Percentiles rank a stretch among this genome's conserved stretches.
phyloP scores from a whole-genome alignment of 1,140 invertebrate genomes.

The Augochlora pura region DNA sequence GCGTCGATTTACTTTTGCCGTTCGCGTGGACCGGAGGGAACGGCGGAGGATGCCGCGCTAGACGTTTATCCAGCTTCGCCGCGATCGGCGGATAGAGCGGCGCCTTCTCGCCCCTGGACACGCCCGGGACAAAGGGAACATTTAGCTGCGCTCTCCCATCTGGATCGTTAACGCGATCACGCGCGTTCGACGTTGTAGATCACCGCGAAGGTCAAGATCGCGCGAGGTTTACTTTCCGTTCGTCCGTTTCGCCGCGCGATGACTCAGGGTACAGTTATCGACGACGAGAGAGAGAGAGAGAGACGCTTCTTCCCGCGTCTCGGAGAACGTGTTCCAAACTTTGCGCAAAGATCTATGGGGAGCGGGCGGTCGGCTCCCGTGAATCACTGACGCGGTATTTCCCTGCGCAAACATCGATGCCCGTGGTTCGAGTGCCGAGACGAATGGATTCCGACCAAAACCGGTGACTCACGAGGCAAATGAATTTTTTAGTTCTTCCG shows the following conservation, averaged over 20 bases:
- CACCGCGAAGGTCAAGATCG: conserved; percentile 23
- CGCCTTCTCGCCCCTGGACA: neutral
- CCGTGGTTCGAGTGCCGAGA: neutral
- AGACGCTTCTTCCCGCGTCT: neutral
- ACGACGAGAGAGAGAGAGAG: neutral
- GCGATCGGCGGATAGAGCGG: neutral
- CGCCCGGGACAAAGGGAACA: conserved; percentile 10
- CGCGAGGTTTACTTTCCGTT: neutral
- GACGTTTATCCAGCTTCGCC: neutral
- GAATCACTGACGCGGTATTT: conserved; percentile 18
- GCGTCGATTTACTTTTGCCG: conserved; percentile 17
- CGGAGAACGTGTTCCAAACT: neutral
- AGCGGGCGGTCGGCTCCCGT: neutral
- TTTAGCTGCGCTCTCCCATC: neutral
- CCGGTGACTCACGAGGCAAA: too few relatives aligned
- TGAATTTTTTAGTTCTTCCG: too few relatives aligned
- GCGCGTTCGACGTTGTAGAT: conserved; percentile 5
- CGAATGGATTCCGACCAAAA: neutral
- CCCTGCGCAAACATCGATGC: neutral
- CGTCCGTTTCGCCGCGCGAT: neutral
- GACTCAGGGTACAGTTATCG: conserved; percentile 13
- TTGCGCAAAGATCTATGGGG: neutral
- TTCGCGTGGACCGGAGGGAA: too few relatives aligned
- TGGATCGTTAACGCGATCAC: neutral
- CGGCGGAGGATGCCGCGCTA: neutral